phyloP scores from a whole-genome alignment of 1,140 invertebrate species.

The Heliconius nattereri region DNA sequence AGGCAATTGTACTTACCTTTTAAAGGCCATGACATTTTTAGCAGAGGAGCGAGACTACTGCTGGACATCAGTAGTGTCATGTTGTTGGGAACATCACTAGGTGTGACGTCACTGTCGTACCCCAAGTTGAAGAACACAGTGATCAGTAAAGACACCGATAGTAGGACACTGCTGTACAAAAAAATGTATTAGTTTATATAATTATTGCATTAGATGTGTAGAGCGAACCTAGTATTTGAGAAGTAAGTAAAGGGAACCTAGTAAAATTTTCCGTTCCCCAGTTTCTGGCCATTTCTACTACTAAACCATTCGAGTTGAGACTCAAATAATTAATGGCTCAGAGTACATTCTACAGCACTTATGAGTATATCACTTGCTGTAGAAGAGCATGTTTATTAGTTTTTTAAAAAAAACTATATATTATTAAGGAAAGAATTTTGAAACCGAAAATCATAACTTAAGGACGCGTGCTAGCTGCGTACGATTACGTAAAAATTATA shows the following conservation, averaged over 20 bases:
- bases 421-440: too few species aligned
- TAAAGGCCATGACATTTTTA: constrained; percentile 66
- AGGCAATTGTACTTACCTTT: constrained; percentile 49
- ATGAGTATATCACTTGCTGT: too few species aligned
- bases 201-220: too few species aligned
- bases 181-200: constrained; percentile 1
- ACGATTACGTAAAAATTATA: neutral
- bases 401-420: too few species aligned
- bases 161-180: constrained; percentile 48
- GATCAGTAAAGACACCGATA: constrained; percentile 77
- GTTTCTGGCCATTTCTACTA: too few species aligned
- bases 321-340: too few species aligned
- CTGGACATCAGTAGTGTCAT: constrained; percentile 30
- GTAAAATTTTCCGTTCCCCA: too few species aligned
- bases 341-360: too few species aligned
- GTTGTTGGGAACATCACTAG: constrained; percentile 41
- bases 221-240: too few species aligned
- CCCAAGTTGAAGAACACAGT: constrained; percentile 79
- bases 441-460: neutral
- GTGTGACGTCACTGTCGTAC: constrained; percentile 45
- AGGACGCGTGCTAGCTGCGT: neutral
- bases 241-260: too few species aligned
- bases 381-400: too few species aligned
- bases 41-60: constrained; percentile 47
- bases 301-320: too few species aligned